phyloP scores from a whole-genome alignment of 2,888 invertebrate species.

The Rosalia funebris region DNA sequence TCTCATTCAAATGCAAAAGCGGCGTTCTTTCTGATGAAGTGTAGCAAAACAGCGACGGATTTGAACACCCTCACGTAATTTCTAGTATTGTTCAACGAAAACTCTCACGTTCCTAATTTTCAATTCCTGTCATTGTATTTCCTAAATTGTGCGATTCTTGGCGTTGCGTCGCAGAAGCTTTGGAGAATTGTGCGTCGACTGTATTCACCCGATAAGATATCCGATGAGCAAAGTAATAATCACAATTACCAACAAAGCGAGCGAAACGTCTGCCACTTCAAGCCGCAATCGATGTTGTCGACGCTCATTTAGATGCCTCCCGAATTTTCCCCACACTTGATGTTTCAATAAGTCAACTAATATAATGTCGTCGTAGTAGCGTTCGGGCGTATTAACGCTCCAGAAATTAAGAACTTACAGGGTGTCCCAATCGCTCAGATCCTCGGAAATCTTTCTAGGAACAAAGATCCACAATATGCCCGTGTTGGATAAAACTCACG shows the following conservation, averaged over 20 bases:
- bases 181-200: conserved; percentile 14
- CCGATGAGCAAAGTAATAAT: conserved; percentile 20
- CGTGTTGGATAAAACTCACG: no score
- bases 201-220: conserved; percentile 11
- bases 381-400: neutral
- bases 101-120: no score
- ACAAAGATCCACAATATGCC: no score
- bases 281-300: neutral
- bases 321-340: neutral
- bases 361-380: neutral
- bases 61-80: no score
- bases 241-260: conserved; percentile 17
- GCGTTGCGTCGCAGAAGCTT: neutral
- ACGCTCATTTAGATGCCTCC: conserved; percentile 5
- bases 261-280: conserved; percentile 4
- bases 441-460: no score
- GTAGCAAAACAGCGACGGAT: no score
- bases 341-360: conserved; percentile 6
- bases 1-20: no score
- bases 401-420: no score
- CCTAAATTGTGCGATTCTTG: conserved; percentile 1
- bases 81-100: no score
- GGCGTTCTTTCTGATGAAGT: no score
- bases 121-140: no score
- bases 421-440: no score